phyloP scores from a whole-genome alignment of 2,888 invertebrate genomes.

The Unio delphinus region DNA sequence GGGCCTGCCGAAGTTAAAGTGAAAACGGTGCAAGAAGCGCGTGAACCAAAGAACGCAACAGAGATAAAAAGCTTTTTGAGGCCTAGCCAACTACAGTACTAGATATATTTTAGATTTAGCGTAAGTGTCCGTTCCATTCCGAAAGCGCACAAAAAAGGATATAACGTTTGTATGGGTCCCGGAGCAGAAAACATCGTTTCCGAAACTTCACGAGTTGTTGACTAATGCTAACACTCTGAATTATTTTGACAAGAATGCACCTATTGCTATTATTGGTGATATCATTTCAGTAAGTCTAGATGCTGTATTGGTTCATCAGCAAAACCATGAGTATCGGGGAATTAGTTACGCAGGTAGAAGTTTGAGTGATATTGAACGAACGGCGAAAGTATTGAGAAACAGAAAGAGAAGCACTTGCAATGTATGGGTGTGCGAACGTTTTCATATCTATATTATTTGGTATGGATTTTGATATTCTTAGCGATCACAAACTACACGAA shows the following conservation, averaged over 20 bases:
- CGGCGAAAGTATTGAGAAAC: conserved; percentile 28
- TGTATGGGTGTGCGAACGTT: conserved; percentile 51
- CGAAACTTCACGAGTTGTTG: conserved; percentile 14
- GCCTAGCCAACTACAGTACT: not conserved
- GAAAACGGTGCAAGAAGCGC: conserved; percentile 6
- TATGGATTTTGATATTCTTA: too few species aligned
- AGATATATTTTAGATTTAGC: conserved; percentile 24
- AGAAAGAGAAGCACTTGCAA: conserved; percentile 34
- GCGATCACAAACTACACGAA: conserved; percentile 12
- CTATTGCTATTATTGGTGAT: conserved; percentile 18
- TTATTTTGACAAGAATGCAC: conserved; percentile 14
- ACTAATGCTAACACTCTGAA: conserved; percentile 10
- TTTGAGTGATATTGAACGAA: conserved; percentile 4
- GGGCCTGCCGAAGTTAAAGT: conserved; percentile 10
- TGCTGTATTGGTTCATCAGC: conserved; percentile 26
- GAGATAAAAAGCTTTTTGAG: conserved; percentile 2
- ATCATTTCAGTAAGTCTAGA: conserved; percentile 31
- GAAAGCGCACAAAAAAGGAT: conserved; percentile 9
- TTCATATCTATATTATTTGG: conserved; percentile 36
- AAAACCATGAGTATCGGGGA: conserved; percentile 8
- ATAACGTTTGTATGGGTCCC: conserved; percentile 15
- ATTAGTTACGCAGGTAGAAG: conserved; percentile 30
- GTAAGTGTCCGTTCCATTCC: conserved; percentile 13
- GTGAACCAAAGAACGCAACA: conserved; percentile 10
- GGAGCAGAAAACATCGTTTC: conserved; percentile 12